Base-by-base conservation (phyloP, 2,888 invertebrate genomes). In the Cataglyphis altisquamis region DNA sequence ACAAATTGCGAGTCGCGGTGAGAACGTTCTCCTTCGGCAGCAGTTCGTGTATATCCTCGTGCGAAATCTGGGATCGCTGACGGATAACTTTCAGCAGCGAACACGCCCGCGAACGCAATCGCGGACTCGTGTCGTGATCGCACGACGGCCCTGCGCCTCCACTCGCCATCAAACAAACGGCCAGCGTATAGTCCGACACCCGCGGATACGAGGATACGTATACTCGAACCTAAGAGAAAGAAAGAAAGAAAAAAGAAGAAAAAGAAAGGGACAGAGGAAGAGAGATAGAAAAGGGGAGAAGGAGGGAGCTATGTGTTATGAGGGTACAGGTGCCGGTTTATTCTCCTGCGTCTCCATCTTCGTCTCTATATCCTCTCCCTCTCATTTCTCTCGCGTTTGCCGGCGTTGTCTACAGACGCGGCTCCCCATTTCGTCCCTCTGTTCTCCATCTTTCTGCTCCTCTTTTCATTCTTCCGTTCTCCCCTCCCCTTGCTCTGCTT, bases 251-350 rank as follows among this genome's bases (percentile, higher is more conserved):
- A 21, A 21, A 21, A 18, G 25, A 15, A 29, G 29, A 45, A 64
- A 18, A 41, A 12, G 62, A 32, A 2, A 60, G 18, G 41, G 18
- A 39, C 2, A 39, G n/a, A 60, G 4, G 32, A 21, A n/a, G 0
- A 18, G 48, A 29, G 41, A 25, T 0, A 21, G 21, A 21, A 29
- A 21, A 8, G n/a, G 25, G 0, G 21, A 25, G 21, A 18, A 5
- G 15, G 12, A 25, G 48, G 18, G 8, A 18, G 85, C 84, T 87
- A 87, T 85, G 89, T 45, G 88, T 91, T 90, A 91, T 87, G 87
- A 90, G 91, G 90, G 89, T 91, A 91, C 90, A 91, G 90, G 90
- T 91, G 90, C 89, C 88, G 90, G 89, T 91, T 91, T 88, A 85
- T 90, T 85, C 89, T 89, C 80, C 83, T 81, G 83, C 77, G 66